Evolutionary conservation across 2,113 vertebrate genomes (phyloP).

Genomic region (Mobula hypostoma): DNA sequence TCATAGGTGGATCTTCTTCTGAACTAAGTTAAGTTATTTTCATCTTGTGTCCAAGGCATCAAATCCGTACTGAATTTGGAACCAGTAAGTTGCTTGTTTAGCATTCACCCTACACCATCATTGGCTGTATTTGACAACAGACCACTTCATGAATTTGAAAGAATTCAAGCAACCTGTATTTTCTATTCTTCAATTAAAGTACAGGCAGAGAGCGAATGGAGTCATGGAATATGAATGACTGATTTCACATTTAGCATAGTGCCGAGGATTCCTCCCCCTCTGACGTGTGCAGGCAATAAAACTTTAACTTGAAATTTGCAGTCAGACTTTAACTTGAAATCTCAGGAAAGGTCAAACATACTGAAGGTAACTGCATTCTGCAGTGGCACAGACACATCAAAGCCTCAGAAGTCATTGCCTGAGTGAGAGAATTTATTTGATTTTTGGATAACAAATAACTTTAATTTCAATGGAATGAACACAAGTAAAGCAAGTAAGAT

Average conservation of each 20-base stretch:
- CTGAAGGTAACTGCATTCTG: neutral
- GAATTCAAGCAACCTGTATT: neutral
- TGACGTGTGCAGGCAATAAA: neutral
- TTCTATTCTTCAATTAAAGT: neutral
- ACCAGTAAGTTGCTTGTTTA: neutral
- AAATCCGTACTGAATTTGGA: neutral
- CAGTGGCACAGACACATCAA: neutral
- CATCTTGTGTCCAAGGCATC: neutral
- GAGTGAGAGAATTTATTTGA: neutral
- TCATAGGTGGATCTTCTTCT: neutral
- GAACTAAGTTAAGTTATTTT: neutral
- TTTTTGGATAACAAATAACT: neutral
- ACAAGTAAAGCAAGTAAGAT: neutral
- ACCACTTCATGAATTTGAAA: neutral
- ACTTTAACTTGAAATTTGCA: neutral
- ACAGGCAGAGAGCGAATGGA: neutral
- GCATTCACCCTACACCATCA: neutral
- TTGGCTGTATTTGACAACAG: neutral
- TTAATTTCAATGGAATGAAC: neutral
- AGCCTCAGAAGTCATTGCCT: neutral
- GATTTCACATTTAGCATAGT: neutral
- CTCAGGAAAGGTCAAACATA: neutral
- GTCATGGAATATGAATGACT: neutral
- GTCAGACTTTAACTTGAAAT: neutral
- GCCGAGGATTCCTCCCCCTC: neutral